Base-by-base conservation (phyloP, 1,140 invertebrate species). In the Drepana arcuata region DNA sequence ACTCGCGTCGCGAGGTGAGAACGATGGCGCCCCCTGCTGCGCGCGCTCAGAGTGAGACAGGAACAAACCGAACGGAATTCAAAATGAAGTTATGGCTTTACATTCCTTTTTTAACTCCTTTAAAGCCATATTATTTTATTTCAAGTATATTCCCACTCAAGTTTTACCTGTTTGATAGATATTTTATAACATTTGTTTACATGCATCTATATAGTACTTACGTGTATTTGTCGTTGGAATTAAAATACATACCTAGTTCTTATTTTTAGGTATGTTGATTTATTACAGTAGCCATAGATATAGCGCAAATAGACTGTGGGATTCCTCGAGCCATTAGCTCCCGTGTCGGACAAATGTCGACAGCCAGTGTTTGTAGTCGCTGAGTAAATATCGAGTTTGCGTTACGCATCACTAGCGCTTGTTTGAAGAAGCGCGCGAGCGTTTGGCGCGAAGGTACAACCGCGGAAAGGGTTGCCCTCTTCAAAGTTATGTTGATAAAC, bases 1-100 rank as follows among this genome's bases (percentile, higher is more conserved):
- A 79, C 68, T 72, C 74, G 72, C 71, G 61, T 80, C 75, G 60
- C 52, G 78, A 82, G 74, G 78, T 82, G 78, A 79, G 74, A 82
- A 82, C 78, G 74, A 82, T 72, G 64, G 69, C 53, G 64, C 74
- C 73, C 73, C 78, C 74, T 66, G 74, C 74, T 75, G 78, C 18
- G 72, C 40, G 48, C 63, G 63, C 65, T 68, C 63, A 66, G 63
- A 71, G 60, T 49, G 63, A 65, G 71, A 74, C 66, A 65, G 68
- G 63, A 75, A 79, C 67, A 74, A 54, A 66, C 69, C 65, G 53
- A 66, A 62, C 58, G 65, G 74, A 71, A 78, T 79, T 75, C 69
- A 69, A 77, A 72, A 66, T 68, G 52, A 79, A 82, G 65, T 82
- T 79, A 82, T 79, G 67, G 66, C 70, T 64, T 56, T 64, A 57